Percentiles rank a stretch among this genome's conserved stretches.
Conservation (phyloP, 30 jellyfish, hydroid and myxozoan genomes). For the Chrysaora quinquecirrha region DNA sequence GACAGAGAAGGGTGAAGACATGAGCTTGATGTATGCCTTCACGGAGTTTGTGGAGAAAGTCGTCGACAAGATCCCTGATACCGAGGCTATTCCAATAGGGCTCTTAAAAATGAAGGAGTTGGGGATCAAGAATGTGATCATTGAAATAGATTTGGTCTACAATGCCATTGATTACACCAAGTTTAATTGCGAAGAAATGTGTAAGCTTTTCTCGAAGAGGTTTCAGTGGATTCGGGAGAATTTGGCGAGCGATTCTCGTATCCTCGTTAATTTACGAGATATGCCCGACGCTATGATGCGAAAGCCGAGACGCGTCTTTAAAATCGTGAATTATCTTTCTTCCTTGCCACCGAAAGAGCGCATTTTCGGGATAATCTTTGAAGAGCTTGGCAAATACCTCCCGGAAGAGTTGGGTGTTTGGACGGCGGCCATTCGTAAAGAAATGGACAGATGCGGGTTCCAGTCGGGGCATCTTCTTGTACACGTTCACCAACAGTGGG, state of each 20-base stretch:
- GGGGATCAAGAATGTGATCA: constrained; percentile 59
- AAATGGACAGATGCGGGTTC: constrained; percentile 72
- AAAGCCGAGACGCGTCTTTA: constrained; percentile 68
- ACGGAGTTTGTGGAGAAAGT: constrained; percentile 57
- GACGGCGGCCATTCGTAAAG: constrained; percentile 77
- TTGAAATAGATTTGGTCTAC: constrained; percentile 66
- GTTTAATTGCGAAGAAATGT: constrained; percentile 30
- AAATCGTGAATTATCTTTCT: constrained; percentile 56
- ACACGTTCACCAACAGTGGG: constrained; percentile 86
- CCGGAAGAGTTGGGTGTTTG: constrained; percentile 82
- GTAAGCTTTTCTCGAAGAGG: constrained; percentile 43
- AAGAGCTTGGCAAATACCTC: constrained; percentile 73
- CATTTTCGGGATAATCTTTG: constrained; percentile 55
- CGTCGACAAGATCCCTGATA: constrained; percentile 55
- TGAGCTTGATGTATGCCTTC: constrained; percentile 58
- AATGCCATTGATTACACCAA: constrained; percentile 49
- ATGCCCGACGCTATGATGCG: constrained; percentile 70
- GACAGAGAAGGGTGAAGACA: constrained; percentile 71
- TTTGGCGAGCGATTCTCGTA: constrained; percentile 40
- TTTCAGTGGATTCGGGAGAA: constrained; percentile 61
- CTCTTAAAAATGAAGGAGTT: constrained; percentile 69
- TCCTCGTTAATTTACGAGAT: constrained; percentile 64
- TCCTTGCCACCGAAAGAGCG: constrained; percentile 62
- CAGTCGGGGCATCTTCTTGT: constrained; percentile 75
- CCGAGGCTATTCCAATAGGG: constrained; percentile 68